These are phyloP conservation scores for Taenaris catops DNA, from an alignment of 2,888 invertebrate genomes.

Conservation along the genomic window DNA sequence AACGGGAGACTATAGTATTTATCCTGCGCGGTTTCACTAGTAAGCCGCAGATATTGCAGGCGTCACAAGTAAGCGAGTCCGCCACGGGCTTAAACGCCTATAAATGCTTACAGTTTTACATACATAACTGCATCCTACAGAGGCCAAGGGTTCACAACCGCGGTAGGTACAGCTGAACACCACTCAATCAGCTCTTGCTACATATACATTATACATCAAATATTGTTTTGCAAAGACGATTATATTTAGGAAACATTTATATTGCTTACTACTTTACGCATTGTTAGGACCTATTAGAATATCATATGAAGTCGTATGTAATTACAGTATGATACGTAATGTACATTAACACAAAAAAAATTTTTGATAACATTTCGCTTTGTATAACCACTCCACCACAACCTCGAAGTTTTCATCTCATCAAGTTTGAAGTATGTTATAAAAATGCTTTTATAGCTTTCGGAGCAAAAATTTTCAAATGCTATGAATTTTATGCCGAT, in stretches of 20 bases:
- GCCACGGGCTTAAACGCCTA: too few relatives aligned
- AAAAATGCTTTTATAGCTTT: conserved; percentile 47
- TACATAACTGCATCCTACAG: too few relatives aligned
- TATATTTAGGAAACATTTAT: neutral
- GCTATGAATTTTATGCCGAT: conserved; percentile 32
- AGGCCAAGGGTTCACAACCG: too few relatives aligned
- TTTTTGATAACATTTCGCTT: conserved; percentile 23
- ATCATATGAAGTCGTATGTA: too few relatives aligned
- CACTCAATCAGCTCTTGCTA: too few relatives aligned
- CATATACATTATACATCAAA: too few relatives aligned
- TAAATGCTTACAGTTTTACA: too few relatives aligned
- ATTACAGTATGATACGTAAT: too few relatives aligned
- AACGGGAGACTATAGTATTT: too few relatives aligned
- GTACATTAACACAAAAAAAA: conserved; percentile 10
- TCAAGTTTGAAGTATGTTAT: conserved; percentile 36
- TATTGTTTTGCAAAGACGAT: neutral
- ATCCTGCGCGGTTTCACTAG: too few relatives aligned
- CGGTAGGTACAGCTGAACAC: neutral
- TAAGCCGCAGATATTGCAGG: too few relatives aligned
- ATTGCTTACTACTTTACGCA: neutral
- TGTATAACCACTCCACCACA: conserved; percentile 26
- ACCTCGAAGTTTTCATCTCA: conserved; percentile 35
- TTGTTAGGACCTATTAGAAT: neutral
- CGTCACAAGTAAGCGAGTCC: too few relatives aligned
- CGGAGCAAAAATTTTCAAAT: conserved; percentile 42